Evolutionary conservation across 2,888 invertebrate genomes (phyloP).

Genomic region (Clusia tigrina): DNA sequence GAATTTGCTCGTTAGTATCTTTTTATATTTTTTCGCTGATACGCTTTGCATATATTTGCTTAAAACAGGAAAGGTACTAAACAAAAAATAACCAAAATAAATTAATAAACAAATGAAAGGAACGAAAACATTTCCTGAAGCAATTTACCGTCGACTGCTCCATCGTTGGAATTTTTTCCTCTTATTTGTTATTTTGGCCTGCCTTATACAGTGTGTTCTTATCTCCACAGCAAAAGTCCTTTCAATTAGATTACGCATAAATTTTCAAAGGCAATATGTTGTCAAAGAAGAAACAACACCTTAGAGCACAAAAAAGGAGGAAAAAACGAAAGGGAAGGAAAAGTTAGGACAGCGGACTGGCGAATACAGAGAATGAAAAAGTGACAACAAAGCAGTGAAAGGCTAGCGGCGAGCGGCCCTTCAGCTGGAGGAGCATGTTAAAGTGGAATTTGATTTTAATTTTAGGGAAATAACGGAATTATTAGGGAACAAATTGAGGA

Average conservation of each 20-base stretch:
- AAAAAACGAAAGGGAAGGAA: not conserved
- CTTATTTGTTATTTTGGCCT: not conserved
- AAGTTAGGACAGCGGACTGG: too few species aligned
- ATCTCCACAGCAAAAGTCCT: slow-evolving; percentile 11
- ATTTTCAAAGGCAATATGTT: slow-evolving; percentile 24
- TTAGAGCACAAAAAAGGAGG: not conserved
- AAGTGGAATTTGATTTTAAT: too few species aligned
- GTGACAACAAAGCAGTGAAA: not conserved
- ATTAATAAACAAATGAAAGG: not conserved
- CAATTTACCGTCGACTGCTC: not conserved
- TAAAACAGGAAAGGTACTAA: not conserved
- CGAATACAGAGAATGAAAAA: not conserved
- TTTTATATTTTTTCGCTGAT: not conserved
- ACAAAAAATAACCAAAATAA: not conserved
- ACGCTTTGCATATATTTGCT: not conserved
- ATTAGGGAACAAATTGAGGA: too few species aligned
- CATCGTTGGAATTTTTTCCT: not conserved
- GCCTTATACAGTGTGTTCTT: too few species aligned
- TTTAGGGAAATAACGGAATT: too few species aligned
- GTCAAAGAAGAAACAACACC: slow-evolving; percentile 11
- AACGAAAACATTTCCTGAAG: not conserved
- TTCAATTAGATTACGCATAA: slow-evolving; percentile 26
- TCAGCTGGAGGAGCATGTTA: not conserved
- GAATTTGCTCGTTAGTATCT: slow-evolving; percentile 1
- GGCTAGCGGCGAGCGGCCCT: not conserved